Evolutionary conservation across 1,140 invertebrate species (phyloP), one percentile per base, ranked within the genome.

Genomic region (Drosophila arizonae): DNA sequence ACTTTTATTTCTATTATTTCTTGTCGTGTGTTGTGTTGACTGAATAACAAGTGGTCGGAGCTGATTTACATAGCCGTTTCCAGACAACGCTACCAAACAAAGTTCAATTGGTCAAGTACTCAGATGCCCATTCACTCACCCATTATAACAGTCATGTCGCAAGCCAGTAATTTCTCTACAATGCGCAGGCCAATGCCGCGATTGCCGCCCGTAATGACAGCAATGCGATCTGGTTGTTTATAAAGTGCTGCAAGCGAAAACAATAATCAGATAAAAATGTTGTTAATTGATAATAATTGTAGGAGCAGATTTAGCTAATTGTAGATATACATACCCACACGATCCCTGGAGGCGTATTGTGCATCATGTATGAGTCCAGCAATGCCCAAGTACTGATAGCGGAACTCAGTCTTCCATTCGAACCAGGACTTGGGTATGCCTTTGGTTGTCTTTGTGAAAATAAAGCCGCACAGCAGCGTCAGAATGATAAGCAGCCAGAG

Each of bases 131-230:
- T 43, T 8, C 24, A 92, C 92, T 92, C 94, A 96, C 96, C 97
- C 88, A 98, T 95, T 68, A 98, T 93, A 41, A 98, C 96, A 87
- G 94, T 94, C 93, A 97, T 95, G 73, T 97, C 95, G 90, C 95
- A 95, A 85, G 96, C 93, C 24, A 97, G 90, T 17, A 98, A 92
- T 91, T 95, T 95, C 90, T 95, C 95, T 10, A 97, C 95, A 13
- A 97, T 94, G 92, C 95, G 94, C n/a, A 93, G 92, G 13, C 97
- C 97, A 84, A 99, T 98, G 15, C 97, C 97, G 77, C 96, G 92
- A 28, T 95, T 95, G 10, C 97, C 97, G 63, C 97, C 97, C 8
- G 97, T 98, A 46, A 98, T 95, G 70, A 98, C 94, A 46, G 96
- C 97, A 50, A 97, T 93, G 92, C 94, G 94, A 45, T 94, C 95